Evolutionary conservation across 2,113 vertebrate species (phyloP), one percentile per base, ranked within the genome.

Genomic region (Petroica traversi): DNA sequence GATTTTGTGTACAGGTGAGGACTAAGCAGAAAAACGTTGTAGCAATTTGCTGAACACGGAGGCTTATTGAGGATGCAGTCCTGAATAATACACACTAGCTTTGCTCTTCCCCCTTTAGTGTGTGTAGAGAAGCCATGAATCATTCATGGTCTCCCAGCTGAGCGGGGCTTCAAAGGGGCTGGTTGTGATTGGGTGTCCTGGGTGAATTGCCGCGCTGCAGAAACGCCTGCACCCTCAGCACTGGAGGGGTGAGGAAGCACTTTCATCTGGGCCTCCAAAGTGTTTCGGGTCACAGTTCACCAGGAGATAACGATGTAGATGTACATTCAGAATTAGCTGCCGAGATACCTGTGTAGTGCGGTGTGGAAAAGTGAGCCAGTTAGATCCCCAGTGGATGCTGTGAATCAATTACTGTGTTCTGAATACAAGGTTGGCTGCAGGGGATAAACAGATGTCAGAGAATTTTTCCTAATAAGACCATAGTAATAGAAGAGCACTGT

Each of bases 351-450:
- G 98, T 98, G 98, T 98, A 98, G 98, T 97, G 97, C 61, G 94
- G 98, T 98, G 98, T 98, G 98, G 98, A 98, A 98, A 98, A 98
- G 96, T 98, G 98, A 98, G 97, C 85, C 97, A 98, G 98, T 98
- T 92, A 97, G 97, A 98, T 98, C 98, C 98, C 99, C 96, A 98
- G 98, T 98, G 98, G 98, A 98, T 97, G 98, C 97, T 98, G 97
- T 96, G 98, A 99, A 99, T 99, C 99, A 99, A 99, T 99, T 99
- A 99, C 98, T 98, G 96, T 98, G 98, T 98, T 99, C 98, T 98
- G 97, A 98, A 98, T 98, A 98, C 98, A 98, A 98, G 97, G 98
- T 98, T 99, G 98, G 98, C 98, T 98, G 98, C 98, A 97, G 98
- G 97, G 98, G 98, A 99, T 98, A 98, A 99, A 98, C 99, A 99